Percentiles rank a stretch among this genome's conserved stretches.
phyloP scores from a whole-genome alignment of 2,888 invertebrate species.

The Tachystola acroxantha region DNA sequence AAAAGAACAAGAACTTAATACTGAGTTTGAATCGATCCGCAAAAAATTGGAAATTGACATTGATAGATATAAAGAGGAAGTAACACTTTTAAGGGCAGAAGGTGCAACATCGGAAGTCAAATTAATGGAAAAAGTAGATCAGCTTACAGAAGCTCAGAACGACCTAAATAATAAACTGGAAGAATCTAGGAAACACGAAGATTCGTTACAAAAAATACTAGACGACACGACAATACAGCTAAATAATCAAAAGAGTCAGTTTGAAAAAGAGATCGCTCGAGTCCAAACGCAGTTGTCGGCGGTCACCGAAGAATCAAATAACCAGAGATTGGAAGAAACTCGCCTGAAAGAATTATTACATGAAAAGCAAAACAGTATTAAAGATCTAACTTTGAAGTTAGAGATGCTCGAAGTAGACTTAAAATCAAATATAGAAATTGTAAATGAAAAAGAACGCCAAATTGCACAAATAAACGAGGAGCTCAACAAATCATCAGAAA shows the following conservation, averaged over 20 bases:
- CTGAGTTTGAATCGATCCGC: constrained; percentile 49
- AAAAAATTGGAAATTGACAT: constrained; percentile 64
- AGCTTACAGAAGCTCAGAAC: constrained; percentile 66
- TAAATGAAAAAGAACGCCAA: constrained; percentile 71
- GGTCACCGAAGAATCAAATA: constrained; percentile 44
- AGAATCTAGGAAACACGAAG: constrained; percentile 68
- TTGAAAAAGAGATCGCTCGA: constrained; percentile 55
- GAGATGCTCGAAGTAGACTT: constrained; percentile 69
- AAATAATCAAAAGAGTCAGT: constrained; percentile 54
- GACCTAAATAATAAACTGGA: constrained; percentile 69
- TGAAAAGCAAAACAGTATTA: constrained; percentile 57
- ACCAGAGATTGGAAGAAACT: constrained; percentile 42
- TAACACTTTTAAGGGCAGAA: constrained; percentile 61
- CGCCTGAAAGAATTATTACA: constrained; percentile 39
- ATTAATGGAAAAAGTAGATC: constrained; percentile 70
- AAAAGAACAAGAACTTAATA: constrained; percentile 55
- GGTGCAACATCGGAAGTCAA: constrained; percentile 64
- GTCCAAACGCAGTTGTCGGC: constrained; percentile 42
- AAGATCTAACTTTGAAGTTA: constrained; percentile 58
- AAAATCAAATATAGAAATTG: constrained; percentile 60
- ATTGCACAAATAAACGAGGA: constrained; percentile 54
- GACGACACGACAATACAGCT: constrained; percentile 64
- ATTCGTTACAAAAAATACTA: constrained; percentile 64
- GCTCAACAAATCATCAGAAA: constrained; percentile 51
- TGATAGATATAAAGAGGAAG: constrained; percentile 65